These are phyloP conservation scores for Solenopsis invicta DNA, from an alignment of 1,140 invertebrate species.

Conservation along the genomic window DNA sequence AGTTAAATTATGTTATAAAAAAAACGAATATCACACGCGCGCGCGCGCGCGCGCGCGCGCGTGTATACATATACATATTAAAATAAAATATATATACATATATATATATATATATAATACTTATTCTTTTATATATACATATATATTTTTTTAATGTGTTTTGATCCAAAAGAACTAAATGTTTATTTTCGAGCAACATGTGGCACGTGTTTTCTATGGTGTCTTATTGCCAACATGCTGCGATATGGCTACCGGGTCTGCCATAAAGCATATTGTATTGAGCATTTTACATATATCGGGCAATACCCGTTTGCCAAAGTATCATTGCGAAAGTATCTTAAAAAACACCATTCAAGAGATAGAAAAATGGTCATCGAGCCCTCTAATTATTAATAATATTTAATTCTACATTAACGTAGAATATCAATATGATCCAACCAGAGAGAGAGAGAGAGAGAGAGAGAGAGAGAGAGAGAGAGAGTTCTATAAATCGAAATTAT, in stretches of 20 bases:
- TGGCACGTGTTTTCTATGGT: not conserved
- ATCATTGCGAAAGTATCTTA: slow-evolving; percentile 31
- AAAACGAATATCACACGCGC: too few relatives aligned
- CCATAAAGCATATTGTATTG: slow-evolving; percentile 31
- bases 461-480: not conserved
- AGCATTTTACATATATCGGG: slow-evolving; percentile 9
- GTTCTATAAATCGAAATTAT: not conserved
- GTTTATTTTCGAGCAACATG: not conserved
- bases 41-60: too few relatives aligned
- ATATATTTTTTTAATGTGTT: not conserved
- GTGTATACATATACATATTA: too few relatives aligned
- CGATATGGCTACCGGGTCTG: not conserved
- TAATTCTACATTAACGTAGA: not conserved
- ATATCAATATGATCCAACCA: not conserved
- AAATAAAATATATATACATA: too few relatives aligned
- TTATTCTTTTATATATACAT: too few relatives aligned
- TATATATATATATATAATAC: too few relatives aligned
- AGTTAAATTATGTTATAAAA: too few relatives aligned
- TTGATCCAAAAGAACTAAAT: not conserved
- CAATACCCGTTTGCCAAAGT: not conserved
- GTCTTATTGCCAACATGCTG: not conserved
- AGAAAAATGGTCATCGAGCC: not conserved
- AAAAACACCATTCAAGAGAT: not conserved
- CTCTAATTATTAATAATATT: slow-evolving; percentile 42
- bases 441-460: too few relatives aligned